Base-by-base conservation (phyloP, 1,140 invertebrate species). In the Andrena cerasifolii region DNA sequence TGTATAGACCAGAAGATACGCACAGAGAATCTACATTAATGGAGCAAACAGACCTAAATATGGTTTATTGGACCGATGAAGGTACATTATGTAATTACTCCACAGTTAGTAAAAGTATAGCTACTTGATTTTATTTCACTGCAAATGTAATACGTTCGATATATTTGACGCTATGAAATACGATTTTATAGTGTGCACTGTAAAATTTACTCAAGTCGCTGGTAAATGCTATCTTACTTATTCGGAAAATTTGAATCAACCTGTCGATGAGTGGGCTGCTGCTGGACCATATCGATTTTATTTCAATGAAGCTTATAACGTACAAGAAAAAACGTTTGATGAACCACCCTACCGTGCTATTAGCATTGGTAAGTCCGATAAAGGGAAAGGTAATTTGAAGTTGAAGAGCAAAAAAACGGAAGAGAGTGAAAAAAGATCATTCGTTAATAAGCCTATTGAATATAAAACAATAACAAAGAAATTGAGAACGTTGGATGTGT, bases 1-100 rank as follows among this genome's bases (percentile, higher is more conserved):
- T 97, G 86, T 97, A 96, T 85, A 94, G 96, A 82, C 96, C 96
- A 1, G 96, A 97, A 91, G 95, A 97, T 86, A 97, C 96, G 8
- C 94, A 94, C 62, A 94, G 93, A 79, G 93, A 93, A 63, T 21
- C 82, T 2, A 79, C 89, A 18, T 89, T 93, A 56, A 93, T 93
- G 1, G 92, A 95, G 74, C 94, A 95, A 70, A 91, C 94, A 56
- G 96, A 97, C 89, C 86, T 97, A 8, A 97, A 97, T 89, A 89
- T 96, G 53, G 86, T 97, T 0, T 98, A 96, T 90, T 97, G 96
- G 95, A 96, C 94, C 59, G 93, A 96, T 33, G 96, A 97, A 93
- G 94, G 96, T 93, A 92, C 90, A 51, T 63, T 56, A 49, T 43
- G 6, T 10, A 47, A 68, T 53, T 53, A 21, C 21, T 49, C 1